These are phyloP conservation scores for Cremastobaeus sp. DNA, from an alignment of 2,888 invertebrate species.

Conservation along the genomic window DNA sequence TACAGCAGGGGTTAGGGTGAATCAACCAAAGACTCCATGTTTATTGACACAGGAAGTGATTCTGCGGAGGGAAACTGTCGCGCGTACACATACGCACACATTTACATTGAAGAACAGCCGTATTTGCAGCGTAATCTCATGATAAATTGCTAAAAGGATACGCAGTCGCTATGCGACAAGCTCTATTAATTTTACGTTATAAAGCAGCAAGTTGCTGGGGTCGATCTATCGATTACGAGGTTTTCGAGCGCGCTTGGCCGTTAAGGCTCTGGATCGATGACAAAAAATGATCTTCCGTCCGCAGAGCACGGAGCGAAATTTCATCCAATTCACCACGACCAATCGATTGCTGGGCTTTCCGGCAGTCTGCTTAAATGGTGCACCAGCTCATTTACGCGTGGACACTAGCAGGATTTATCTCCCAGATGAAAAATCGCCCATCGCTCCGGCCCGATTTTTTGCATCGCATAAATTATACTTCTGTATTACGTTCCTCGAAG, in stretches of 20 bases:
- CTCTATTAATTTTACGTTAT: conserved; percentile 78
- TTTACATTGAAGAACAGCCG: conserved; percentile 55
- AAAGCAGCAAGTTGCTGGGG: conserved; percentile 66
- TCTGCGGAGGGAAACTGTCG: conserved; percentile 65
- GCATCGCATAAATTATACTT: conserved; percentile 39
- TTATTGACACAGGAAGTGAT: conserved; percentile 77
- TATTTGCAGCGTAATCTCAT: conserved; percentile 77
- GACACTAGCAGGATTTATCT: too few species aligned
- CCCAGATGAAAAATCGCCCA: too few species aligned
- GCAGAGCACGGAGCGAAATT: too few species aligned
- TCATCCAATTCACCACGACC: too few species aligned
- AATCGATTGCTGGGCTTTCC: too few species aligned
- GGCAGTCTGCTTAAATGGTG: too few species aligned
- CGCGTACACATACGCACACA: conserved; percentile 36
- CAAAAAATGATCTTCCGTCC: conserved; percentile 8
- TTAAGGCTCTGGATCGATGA: conserved; percentile 1
- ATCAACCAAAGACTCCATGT: conserved; percentile 71
- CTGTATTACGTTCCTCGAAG: conserved; percentile 35
- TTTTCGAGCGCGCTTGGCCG: conserved; percentile 15
- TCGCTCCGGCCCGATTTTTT: too few species aligned
- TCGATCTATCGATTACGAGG: conserved; percentile 47
- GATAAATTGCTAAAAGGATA: conserved; percentile 76
- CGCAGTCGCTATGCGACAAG: conserved; percentile 69
- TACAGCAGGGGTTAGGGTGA: conserved; percentile 67
- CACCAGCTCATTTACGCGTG: too few species aligned